phyloP scores from a whole-genome alignment of 1,140 invertebrate species.

The Cherax destructor region DNA sequence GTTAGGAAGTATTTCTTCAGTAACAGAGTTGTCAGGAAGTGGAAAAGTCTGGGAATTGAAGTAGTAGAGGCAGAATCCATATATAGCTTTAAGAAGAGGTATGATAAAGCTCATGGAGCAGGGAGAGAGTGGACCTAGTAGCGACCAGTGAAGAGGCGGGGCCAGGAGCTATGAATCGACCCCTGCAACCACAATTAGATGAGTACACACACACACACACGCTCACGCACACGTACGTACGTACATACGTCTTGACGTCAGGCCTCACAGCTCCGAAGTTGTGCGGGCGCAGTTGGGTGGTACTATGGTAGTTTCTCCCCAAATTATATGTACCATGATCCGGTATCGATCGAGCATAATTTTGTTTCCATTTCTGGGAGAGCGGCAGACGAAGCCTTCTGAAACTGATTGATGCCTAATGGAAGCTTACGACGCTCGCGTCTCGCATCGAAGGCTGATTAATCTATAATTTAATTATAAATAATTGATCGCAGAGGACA shows the following conservation, averaged over 20 bases:
- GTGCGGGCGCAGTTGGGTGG: background rate
- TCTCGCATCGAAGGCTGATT: conserved; percentile 65
- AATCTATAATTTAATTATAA: conserved; percentile 71
- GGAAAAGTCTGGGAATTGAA: too few relatives aligned
- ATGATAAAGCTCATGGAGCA: too few relatives aligned
- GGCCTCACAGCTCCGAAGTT: background rate
- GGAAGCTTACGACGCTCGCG: conserved; percentile 49
- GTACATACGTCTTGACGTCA: background rate
- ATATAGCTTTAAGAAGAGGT: too few relatives aligned
- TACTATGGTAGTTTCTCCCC: background rate
- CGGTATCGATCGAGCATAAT: conserved; percentile 40
- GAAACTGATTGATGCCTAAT: conserved; percentile 46
- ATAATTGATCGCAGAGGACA: conserved; percentile 67
- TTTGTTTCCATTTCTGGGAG: conserved; percentile 37
- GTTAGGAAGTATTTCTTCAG: too few relatives aligned
- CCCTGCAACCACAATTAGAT: too few relatives aligned
- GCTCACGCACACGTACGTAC: too few relatives aligned
- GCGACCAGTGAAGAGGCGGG: too few relatives aligned
- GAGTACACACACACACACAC: background rate
- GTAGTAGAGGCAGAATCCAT: too few relatives aligned
- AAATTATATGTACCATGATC: conserved; percentile 12
- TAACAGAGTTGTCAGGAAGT: too few relatives aligned
- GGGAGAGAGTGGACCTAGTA: too few relatives aligned
- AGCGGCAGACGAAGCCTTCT: conserved; percentile 40
- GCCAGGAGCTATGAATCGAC: too few relatives aligned